Conservation (phyloP, 2,113 vertebrate genomes). For the Passer montanus region DNA sequence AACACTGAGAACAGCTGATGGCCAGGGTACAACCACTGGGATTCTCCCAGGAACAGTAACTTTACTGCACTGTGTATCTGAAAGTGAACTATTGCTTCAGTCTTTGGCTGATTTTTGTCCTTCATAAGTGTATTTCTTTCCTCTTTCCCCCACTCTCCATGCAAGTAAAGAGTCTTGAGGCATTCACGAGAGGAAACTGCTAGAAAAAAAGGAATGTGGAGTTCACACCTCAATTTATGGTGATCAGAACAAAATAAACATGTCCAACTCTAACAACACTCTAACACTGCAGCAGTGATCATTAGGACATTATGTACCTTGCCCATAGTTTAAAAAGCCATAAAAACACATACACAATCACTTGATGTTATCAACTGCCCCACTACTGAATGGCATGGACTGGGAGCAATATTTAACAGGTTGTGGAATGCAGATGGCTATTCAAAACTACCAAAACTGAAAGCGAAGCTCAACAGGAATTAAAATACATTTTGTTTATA, state of each 20-base stretch:
- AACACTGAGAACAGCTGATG: not conserved
- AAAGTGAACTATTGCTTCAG: not conserved
- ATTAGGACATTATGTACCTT: not conserved
- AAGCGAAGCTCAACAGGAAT: not conserved
- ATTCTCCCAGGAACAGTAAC: not conserved
- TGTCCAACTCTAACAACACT: fast-evolving
- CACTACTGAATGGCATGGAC: not conserved
- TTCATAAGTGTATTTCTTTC: not conserved
- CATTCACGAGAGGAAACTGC: not conserved
- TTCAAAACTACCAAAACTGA: not conserved
- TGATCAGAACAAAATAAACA: not conserved
- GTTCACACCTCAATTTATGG: not conserved
- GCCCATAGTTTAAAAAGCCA: not conserved
- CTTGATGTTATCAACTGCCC: not conserved
- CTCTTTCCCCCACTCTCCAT: not conserved
- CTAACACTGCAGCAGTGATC: not conserved
- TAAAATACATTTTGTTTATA: not conserved
- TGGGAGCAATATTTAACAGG: not conserved
- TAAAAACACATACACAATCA: not conserved
- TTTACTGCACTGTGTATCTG: not conserved
- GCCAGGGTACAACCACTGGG: not conserved
- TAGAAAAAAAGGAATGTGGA: not conserved
- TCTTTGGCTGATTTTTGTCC: not conserved
- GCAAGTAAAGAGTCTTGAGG: not conserved
- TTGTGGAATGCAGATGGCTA: not conserved